Evolutionary conservation across 2,888 invertebrate genomes (phyloP).

Genomic region (Dyspetes luteomarginatus): DNA sequence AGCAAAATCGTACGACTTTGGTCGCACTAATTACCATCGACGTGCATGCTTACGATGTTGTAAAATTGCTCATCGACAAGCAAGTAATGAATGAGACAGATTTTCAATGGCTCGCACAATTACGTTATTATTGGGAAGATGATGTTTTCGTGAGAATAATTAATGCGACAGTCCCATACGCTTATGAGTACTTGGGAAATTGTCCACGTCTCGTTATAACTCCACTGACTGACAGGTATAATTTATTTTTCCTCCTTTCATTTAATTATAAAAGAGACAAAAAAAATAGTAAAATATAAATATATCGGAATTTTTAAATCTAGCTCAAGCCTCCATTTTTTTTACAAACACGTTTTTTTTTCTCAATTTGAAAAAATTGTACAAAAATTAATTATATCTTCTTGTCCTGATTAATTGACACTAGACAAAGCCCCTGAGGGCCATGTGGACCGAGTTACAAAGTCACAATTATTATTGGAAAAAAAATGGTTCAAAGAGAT

Average conservation of each 20-base stretch:
- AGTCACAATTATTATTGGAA: too few species aligned
- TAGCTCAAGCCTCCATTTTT: too few species aligned
- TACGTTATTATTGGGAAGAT: constrained; percentile 92
- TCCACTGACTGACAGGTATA: constrained; percentile 88
- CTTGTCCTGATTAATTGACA: too few species aligned
- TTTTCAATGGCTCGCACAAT: constrained; percentile 93
- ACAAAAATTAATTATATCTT: too few species aligned
- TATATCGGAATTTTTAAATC: too few species aligned
- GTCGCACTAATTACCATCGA: constrained; percentile 93
- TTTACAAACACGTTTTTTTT: too few species aligned
- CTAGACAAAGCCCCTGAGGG: too few species aligned
- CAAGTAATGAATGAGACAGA: constrained; percentile 89
- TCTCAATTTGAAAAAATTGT: too few species aligned
- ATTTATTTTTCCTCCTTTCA: neutral
- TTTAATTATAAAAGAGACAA: neutral
- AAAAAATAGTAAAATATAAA: too few species aligned
- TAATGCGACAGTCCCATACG: constrained; percentile 91
- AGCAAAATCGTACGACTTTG: constrained; percentile 90
- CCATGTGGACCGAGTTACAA: too few species aligned
- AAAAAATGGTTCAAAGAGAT: too few species aligned
- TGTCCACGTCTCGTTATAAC: constrained; percentile 90
- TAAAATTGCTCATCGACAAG: constrained; percentile 87
- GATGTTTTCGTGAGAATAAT: constrained; percentile 89
- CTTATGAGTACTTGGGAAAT: constrained; percentile 94
- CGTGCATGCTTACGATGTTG: constrained; percentile 93